These are phyloP conservation scores for Hydrochoerus hydrochaeris DNA, from an alignment of 2,113 vertebrate species.

Conservation along the genomic window DNA sequence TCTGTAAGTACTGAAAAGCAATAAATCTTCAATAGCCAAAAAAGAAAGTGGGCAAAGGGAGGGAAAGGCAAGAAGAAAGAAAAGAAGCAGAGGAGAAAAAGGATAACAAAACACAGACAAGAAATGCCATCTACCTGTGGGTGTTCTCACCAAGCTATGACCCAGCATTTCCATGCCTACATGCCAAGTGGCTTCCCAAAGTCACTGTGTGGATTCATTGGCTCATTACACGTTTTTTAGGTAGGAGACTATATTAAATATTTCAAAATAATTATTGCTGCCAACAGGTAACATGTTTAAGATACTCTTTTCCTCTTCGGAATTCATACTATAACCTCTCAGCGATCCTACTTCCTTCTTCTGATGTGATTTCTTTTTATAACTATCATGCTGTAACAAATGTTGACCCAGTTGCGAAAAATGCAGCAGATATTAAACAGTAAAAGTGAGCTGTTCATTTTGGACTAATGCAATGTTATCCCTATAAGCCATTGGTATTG, in stretches of 20 bases:
- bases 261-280: constrained; percentile 69
- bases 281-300: constrained; percentile 73
- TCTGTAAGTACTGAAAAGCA: constrained; percentile 85
- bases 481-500: not conserved
- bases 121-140: constrained; percentile 66
- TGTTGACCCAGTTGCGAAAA: constrained; percentile 24
- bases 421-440: not conserved
- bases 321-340: not conserved
- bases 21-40: constrained; percentile 86
- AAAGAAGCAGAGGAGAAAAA: not conserved
- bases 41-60: constrained; percentile 70
- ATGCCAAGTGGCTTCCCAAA: constrained; percentile 82
- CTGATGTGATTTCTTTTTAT: constrained; percentile 10
- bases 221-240: constrained; percentile 77
- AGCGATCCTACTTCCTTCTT: not conserved
- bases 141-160: constrained; percentile 77
- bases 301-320: not conserved
- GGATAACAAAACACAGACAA: not conserved
- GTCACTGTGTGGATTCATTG: constrained; percentile 73
- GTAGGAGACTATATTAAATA: constrained; percentile 66
- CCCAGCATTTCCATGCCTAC: constrained; percentile 78
- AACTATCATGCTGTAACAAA: not conserved
- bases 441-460: not conserved
- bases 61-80: constrained; percentile 63
- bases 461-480: not conserved